Conservation (phyloP, 2,113 vertebrate species). For the Sminthopsis crassicaudata region DNA sequence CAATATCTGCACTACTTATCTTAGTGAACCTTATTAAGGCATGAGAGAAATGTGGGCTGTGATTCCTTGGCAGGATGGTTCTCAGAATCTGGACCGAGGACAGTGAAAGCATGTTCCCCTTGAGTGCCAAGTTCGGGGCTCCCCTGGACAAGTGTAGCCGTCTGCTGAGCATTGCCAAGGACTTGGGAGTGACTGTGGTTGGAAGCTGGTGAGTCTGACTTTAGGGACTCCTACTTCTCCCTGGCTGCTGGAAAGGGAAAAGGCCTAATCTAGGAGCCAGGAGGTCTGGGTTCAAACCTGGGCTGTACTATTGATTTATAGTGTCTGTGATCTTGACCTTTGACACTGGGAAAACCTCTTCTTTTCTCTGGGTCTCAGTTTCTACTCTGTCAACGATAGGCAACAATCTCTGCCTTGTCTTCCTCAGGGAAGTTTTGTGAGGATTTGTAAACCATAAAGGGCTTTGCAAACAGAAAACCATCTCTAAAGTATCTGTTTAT, state of each 20-base stretch:
- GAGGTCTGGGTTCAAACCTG: not conserved
- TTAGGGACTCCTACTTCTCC: fast-evolving
- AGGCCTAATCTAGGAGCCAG: not conserved
- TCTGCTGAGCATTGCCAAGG: constrained; percentile 76
- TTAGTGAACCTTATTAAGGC: not conserved
- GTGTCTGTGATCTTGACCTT: not conserved
- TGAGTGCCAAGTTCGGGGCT: constrained; percentile 73
- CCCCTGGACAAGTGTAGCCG: constrained; percentile 71
- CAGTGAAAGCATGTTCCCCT: not conserved
- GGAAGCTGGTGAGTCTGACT: constrained; percentile 77
- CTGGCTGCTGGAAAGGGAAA: not conserved
- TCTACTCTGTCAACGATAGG: not conserved
- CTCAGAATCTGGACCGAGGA: not conserved
- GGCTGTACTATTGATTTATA: not conserved
- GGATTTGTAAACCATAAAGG: not conserved
- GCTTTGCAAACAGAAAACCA: not conserved
- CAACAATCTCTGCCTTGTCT: not conserved
- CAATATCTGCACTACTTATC: not conserved
- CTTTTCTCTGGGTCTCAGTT: not conserved
- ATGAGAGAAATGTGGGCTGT: not conserved
- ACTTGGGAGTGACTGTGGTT: constrained; percentile 78
- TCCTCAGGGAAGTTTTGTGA: not conserved
- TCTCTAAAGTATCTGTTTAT: not conserved
- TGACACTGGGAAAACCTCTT: not conserved
- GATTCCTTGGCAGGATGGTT: constrained; percentile 2